Conservation (phyloP, 2,888 invertebrate genomes). For the Mimas tiliae region DNA sequence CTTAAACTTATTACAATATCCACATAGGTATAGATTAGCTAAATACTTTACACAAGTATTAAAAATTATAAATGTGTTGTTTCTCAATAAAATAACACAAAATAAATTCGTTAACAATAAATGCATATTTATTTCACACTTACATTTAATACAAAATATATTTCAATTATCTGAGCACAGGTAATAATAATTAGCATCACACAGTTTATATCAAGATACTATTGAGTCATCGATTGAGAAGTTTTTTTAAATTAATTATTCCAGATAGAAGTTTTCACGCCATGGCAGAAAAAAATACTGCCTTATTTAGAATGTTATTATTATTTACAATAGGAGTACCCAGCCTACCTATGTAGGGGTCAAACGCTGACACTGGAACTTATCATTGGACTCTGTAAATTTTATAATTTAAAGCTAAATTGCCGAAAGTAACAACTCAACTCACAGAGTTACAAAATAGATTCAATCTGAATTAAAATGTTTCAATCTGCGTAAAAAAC, state of each 20-base stretch:
- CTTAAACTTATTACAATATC: constrained; percentile 49
- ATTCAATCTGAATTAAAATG: background rate
- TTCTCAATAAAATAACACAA: constrained; percentile 59
- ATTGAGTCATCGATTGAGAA: background rate
- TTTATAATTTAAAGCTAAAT: background rate
- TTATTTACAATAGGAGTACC: too few species aligned
- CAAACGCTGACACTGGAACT: too few species aligned
- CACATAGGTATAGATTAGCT: constrained; percentile 45
- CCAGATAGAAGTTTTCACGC: too few species aligned
- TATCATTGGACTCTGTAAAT: too few species aligned
- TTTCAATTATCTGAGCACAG: constrained; percentile 32
- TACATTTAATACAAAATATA: constrained; percentile 32
- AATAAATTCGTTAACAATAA: constrained; percentile 82
- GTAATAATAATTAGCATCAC: constrained; percentile 28
- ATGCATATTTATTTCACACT: constrained; percentile 63
- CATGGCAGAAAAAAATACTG: too few species aligned
- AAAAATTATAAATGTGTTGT: constrained; percentile 55
- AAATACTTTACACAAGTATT: constrained; percentile 49
- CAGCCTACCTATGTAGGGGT: too few species aligned
- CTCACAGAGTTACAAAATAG: background rate
- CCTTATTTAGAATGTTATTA: too few species aligned
- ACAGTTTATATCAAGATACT: constrained; percentile 2
- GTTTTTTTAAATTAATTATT: background rate
- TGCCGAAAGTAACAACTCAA: background rate
- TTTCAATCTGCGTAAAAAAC: background rate